These are phyloP conservation scores for Sitophilus oryzae DNA, from an alignment of 1,140 invertebrate genomes.

Conservation along the genomic window DNA sequence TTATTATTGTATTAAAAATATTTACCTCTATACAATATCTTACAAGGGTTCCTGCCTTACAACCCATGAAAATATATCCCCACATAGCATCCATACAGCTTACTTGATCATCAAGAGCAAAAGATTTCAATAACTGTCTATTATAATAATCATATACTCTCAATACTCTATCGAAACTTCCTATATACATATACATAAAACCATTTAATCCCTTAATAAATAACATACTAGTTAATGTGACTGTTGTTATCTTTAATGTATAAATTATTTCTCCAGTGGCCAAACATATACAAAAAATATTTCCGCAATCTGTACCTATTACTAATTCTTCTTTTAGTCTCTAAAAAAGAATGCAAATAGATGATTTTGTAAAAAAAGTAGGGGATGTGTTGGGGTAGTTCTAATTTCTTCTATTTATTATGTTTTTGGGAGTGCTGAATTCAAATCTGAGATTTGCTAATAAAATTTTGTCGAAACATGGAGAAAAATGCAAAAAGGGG, in stretches of 20 bases:
- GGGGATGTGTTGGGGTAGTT: no score
- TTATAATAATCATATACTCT: constrained; percentile 23
- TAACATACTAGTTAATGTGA: constrained; percentile 12
- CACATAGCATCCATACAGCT: constrained; percentile 52
- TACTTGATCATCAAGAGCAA: constrained; percentile 41
- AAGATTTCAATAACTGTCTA: constrained; percentile 12
- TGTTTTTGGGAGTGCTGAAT: no score
- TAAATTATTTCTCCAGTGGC: constrained; percentile 5
- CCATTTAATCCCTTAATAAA: constrained; percentile 3
- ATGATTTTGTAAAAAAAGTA: not conserved
- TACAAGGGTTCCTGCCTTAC: constrained; percentile 47
- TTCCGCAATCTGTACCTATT: constrained; percentile 18
- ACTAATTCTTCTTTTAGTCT: constrained; percentile 13
- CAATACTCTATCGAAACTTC: constrained; percentile 6
- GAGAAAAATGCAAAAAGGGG: no score
- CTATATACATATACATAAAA: constrained; percentile 18
- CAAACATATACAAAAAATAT: constrained; percentile 15
- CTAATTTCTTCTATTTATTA: no score
- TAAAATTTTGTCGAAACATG: no score
- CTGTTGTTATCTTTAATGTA: constrained; percentile 14
- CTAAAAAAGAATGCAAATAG: constrained; percentile 7
- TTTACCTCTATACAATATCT: constrained; percentile 49
- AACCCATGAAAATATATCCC: constrained; percentile 49
- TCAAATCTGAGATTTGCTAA: no score
- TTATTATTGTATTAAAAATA: no score